Base-by-base conservation (phyloP, 2,888 invertebrate species). In the Parelbella ahira region DNA sequence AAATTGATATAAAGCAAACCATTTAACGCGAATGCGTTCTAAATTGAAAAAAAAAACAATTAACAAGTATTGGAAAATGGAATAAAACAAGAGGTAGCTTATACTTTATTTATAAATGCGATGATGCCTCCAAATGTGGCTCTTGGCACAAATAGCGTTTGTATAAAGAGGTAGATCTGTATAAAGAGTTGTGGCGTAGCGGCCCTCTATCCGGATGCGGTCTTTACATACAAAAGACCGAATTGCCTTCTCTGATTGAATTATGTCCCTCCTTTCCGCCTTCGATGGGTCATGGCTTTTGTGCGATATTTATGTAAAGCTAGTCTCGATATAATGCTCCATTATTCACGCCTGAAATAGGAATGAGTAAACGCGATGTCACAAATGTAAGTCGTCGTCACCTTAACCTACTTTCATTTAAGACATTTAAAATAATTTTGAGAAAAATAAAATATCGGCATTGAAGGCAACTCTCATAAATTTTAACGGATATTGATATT, bases 211-310 rank as follows among this genome's bases (percentile, higher is more conserved):
- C 62, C 70, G 68, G 68, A 70, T 69, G 72, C 71, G 76, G 77
- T 78, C 76, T 79, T 77, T 75, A 78, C 76, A 73, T 77, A 82
- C 77, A 83, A 83, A 82, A 78, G 80, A 73, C 71, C 64, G 71
- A 78, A 80, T 80, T 77, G 76, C 68, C 67, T 59, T 51, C 56
- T 51, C 64, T 80, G 78, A 86, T 83, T 82, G 82, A 86, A 82
- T 81, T 78, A 81, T 77, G 68, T 63, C 65, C 72, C 71, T 63
- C 67, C 66, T 69, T 63, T 60, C 53, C 69, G 58, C 60, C 56
- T 58, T 58, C 55, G 55, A 62, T 62, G 60, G 73, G 69, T 65
- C 57, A 57, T 56, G 60, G 59, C 63, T 70, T 71, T 73, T 70
- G 65, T 56, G 54, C 53, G 58, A 60, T 68, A 71, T 74, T 75